Evolutionary conservation across 2,888 invertebrate genomes (phyloP), one percentile per base, ranked within the genome.

Genomic region (Drosophila lutescens): DNA sequence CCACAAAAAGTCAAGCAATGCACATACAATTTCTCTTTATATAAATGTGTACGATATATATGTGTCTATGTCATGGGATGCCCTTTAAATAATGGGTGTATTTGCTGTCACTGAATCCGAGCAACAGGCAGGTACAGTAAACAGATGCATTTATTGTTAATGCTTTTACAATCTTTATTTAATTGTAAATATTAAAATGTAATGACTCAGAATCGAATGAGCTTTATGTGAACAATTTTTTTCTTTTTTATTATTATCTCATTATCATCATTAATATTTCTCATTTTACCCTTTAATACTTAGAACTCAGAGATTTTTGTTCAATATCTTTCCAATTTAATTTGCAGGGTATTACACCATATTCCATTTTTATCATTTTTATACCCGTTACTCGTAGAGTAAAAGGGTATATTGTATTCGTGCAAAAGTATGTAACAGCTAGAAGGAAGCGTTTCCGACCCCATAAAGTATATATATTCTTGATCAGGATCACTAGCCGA

Each of bases 1-100:
- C 38, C 53, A 58, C 68, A 78, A 63, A 72, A 72, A 81, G 77
- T 49, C 61, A 82, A 58, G 55, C 71, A 54, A 68, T 70, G 58
- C 61, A 53, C 51, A 57, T 62, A 66, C 41, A 56, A 68, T 67
- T 47, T 68, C 17, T 68, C 34, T 51, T 23, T 62, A n/a, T 20
- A 67, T 15, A 43, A 55, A 40, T 66, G 67, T 30, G 46, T 23
- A 50, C 49, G 53, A 58, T 38, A 59, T 15, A 46, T 56, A 36
- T 43, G 49, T 26, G 55, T 67, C 55, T 67, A 66, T 46, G 38
- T 34, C 55, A 55, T 26, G 34, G 68, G 40, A 66, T 67, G 26
- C 55, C 7, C 55, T 41, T 67, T 40, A 34, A 26, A 66, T 38
- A 66, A 32, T 34, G 55, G 66, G 40, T 41, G 41, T 32, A 54